Evolutionary conservation across 92 coral and sea anemone genomes (phyloP), one percentile per base, ranked within the genome.

Genomic region (Muricea muricata): DNA sequence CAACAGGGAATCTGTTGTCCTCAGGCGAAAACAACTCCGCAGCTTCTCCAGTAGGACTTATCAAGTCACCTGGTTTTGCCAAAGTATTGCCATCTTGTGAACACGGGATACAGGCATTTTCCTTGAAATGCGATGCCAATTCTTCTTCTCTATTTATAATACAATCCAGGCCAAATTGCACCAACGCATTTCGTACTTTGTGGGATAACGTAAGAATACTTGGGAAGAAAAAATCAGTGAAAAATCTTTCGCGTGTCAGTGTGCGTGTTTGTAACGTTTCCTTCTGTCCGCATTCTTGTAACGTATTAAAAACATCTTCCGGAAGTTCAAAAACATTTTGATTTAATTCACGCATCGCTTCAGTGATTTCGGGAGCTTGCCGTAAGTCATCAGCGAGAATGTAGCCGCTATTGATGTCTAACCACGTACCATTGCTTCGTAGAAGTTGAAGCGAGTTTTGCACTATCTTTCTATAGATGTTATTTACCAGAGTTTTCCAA

Each of bases 1-100:
- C 97, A 48, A 87, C 84, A 18, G 98, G 98, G 57, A 94, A 88
- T 20, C 92, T 85, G 50, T 75, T 84, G 83, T 94, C 98, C 7
- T 87, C 89, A 42, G 80, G 40, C 50, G 90, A 74, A 68, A 90
- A 94, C 71, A 94, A 86, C 20, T 68, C 33, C 54, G 98, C 94
- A 23, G 87, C 93, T 20, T 71, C 79, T 39, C 94, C 89, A 13
- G 20, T 20, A 8, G 98, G 98, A 65, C 65, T 81, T 35, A 94
- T 67, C 24, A 94, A 87, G 15, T 90, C 86, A 18, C 69, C 69
- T 2, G 98, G 98, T 25, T 48, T 56, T 17, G 80, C 92, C 54
- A 94, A 89, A 65, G 57, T 65, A 0, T 15, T 18, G 32, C 70
- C 35, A 40, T 80, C 79, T 35, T 68, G 32, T 35, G 96, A 90